A percentile compares a stretch with the other conserved stretches of the same genome.
Conservation (phyloP, 2,888 invertebrate species). For the Eilema caniola region DNA sequence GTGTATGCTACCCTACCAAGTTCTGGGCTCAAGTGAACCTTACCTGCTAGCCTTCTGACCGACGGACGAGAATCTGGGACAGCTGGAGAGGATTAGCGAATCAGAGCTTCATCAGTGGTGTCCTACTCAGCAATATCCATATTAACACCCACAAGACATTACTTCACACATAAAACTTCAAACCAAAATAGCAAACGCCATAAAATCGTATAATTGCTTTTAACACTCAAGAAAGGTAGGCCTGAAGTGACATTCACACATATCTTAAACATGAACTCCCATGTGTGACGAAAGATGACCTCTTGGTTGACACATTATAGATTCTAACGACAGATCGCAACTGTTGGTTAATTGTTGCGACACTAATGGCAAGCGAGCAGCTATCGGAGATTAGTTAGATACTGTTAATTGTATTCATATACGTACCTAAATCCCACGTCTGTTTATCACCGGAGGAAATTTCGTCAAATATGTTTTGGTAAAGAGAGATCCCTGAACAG, state of each 20-base stretch:
- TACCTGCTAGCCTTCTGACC: no score
- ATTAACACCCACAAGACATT: background rate
- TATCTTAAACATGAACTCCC: conserved; percentile 20
- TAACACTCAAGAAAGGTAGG: conserved; percentile 15
- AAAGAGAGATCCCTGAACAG: no score
- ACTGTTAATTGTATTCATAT: conserved; percentile 13
- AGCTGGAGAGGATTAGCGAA: no score
- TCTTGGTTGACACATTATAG: conserved; percentile 49
- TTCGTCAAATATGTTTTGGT: background rate
- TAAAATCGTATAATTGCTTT: conserved; percentile 4
- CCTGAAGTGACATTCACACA: conserved; percentile 9
- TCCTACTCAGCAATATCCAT: background rate
- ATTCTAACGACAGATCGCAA: conserved; percentile 37
- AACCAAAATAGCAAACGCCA: conserved; percentile 1
- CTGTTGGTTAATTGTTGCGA: conserved; percentile 34
- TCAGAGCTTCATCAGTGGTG: no score
- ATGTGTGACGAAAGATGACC: conserved; percentile 39
- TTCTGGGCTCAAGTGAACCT: no score
- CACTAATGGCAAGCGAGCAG: conserved; percentile 19
- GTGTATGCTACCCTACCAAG: no score
- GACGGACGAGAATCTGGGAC: no score
- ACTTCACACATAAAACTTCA: background rate
- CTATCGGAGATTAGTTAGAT: conserved; percentile 7
- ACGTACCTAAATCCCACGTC: background rate
- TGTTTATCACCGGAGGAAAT: background rate